Base-by-base conservation (phyloP, 2,113 vertebrate genomes). In the Percopsis transmontana region DNA sequence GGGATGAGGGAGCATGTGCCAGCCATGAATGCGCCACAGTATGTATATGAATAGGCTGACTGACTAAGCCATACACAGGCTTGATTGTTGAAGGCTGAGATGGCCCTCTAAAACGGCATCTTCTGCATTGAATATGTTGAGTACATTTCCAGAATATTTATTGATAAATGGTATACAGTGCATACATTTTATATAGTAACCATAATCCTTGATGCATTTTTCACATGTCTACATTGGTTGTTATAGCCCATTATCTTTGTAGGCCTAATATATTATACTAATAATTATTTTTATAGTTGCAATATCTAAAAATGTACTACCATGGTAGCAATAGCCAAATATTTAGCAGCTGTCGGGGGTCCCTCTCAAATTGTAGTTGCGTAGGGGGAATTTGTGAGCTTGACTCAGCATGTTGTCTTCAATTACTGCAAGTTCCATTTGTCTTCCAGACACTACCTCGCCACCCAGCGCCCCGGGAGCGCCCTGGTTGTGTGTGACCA, bases 401-500 rank as follows among this genome's bases (percentile, higher is more conserved):
- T 15, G 44, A 45, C 27, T 33, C 27, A 33, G 27, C 27, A 33
- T 33, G 27, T n/a, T n/a, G 18, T 51, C 7, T 18, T 47, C 16
- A 14, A 7, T n/a, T 8, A 33, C 24, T 45, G 21, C 38, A 19
- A 59, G 12, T 38, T 0, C 40, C 13, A 51, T 4, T 68, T 80
- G 19, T 77, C 16, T 66, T 77, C 16, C 62, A 93, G 92, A 82
- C 21, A 23, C 76, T 65, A 65, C 68, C 44, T 82, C 66, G 45
- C 27, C 64, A 40, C 60, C 54, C 38, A 77, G 74, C 71, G 69
- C 44, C 27, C n/a, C 21, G 2, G 90, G 83, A 7, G 68, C 82
- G 52, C 88, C 88, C 10, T 90, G 90, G 89, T 79, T 77, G 19
- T 82, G 74, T 57, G 62, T 80, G 48, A 48, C 82, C 48, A 23